Evolutionary conservation across 53 echinoderm and acorn worm species (phyloP).

Genomic region (Echinometra lucunter): DNA sequence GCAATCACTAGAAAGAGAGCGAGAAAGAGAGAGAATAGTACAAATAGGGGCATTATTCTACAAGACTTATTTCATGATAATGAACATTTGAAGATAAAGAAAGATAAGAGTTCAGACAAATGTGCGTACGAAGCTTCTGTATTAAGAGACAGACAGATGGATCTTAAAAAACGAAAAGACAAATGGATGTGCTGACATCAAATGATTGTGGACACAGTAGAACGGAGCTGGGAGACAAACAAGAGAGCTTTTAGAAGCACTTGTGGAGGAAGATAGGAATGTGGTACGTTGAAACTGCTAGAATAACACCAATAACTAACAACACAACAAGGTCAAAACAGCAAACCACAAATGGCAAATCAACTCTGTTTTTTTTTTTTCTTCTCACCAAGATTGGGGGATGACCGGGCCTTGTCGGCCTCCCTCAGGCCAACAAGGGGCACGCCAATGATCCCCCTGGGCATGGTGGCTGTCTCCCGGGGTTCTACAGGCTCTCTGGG

Average conservation of each 20-base stretch:
- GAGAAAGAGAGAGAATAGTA: not conserved
- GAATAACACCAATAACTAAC: not conserved
- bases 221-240: not conserved
- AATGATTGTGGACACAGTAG: no score
- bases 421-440: conserved; percentile 69
- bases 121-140: no score
- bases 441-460: conserved; percentile 60
- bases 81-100: not conserved
- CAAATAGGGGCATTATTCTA: not conserved
- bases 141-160: no score
- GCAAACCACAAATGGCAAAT: not conserved
- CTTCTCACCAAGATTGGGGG: conserved; percentile 94
- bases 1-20: not conserved
- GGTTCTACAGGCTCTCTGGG: conserved; percentile 42
- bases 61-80: not conserved
- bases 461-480: conserved; percentile 65
- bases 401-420: conserved; percentile 88
- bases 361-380: not conserved
- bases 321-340: not conserved
- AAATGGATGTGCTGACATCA: no score
- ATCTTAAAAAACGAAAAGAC: no score
- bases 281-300: not conserved
- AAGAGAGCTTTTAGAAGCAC: not conserved
- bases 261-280: not conserved
- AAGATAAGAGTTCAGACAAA: no score